Conservation (phyloP, 2,797 vertebrate genomes). For the Orestias chungarensis region DNA sequence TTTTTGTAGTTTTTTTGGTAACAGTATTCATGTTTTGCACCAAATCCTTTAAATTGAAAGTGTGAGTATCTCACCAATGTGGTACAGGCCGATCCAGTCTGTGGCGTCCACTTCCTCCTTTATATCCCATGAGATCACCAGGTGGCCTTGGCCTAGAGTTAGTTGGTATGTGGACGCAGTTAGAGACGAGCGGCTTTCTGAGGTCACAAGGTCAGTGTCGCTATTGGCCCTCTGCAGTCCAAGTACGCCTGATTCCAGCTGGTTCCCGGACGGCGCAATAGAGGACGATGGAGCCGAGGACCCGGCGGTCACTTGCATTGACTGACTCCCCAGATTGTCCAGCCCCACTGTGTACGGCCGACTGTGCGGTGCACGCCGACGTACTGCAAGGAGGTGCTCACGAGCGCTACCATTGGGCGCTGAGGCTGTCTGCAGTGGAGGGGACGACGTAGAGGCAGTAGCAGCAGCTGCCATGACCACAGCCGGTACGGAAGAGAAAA, state of each 20-base stretch:
- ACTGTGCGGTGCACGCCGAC: conserved; percentile 86
- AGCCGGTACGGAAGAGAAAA: conserved; percentile 5
- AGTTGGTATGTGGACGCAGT: conserved; percentile 93
- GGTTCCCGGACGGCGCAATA: conserved; percentile 19
- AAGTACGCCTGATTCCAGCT: conserved; percentile 56
- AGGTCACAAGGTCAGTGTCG: conserved; percentile 94
- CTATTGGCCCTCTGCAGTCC: conserved; percentile 93
- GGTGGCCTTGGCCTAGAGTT: conserved; percentile 88
- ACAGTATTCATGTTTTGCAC: not conserved
- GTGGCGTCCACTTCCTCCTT: conserved; percentile 98
- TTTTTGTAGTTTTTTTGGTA: no score
- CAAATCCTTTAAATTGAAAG: not conserved
- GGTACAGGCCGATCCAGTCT: conserved; percentile 97
- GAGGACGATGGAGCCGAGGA: conserved; percentile 33
- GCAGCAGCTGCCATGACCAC: conserved; percentile 62
- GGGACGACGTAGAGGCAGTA: conserved; percentile 47
- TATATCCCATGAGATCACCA: conserved; percentile 98
- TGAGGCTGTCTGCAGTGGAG: conserved; percentile 60
- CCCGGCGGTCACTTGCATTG: conserved; percentile 67
- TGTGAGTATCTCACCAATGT: conserved; percentile 87
- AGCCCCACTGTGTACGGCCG: conserved; percentile 89
- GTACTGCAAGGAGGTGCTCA: conserved; percentile 90
- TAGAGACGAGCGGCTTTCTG: conserved; percentile 93
- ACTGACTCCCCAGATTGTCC: conserved; percentile 88
- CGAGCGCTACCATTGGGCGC: conserved; percentile 72